These are phyloP conservation scores for Oreochromis niloticus DNA, from an alignment of 2,113 vertebrate species.

Conservation along the genomic window DNA sequence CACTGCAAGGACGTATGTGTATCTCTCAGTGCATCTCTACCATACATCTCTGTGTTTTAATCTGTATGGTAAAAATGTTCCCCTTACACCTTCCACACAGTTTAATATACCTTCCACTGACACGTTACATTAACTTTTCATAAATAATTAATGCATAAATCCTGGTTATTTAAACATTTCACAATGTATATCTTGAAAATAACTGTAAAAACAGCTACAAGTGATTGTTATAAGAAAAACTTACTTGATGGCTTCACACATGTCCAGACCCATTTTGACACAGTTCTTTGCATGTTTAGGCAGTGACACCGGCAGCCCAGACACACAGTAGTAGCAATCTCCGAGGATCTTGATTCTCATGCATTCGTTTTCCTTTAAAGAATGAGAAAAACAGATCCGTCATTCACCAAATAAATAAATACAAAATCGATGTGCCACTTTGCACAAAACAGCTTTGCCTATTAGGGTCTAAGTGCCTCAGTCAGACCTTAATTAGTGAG, in stretches of 20 bases:
- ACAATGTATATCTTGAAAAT: neutral
- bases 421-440: neutral
- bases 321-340: constrained; percentile 98
- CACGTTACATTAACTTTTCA: neutral
- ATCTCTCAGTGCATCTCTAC: neutral
- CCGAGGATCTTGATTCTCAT: constrained; percentile 99
- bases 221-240: constrained; percentile 37
- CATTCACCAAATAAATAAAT: neutral
- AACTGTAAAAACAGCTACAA: neutral
- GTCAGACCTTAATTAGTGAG: neutral
- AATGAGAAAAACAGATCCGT: neutral
- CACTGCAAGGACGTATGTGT: neutral
- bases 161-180: neutral
- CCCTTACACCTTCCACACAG: neutral
- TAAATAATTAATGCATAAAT: neutral
- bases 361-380: constrained; percentile 90
- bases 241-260: constrained; percentile 98
- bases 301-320: constrained; percentile 91
- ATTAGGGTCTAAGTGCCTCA: neutral
- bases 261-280: constrained; percentile 98
- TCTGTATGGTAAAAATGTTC: neutral
- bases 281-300: constrained; percentile 96
- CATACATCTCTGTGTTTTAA: neutral
- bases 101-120: neutral
- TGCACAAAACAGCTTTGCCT: neutral